A percentile compares a stretch with the other conserved stretches of the same genome.
These are phyloP conservation scores for Therioaphis trifolii DNA, from an alignment of 2,888 invertebrate species.

Conservation along the genomic window DNA sequence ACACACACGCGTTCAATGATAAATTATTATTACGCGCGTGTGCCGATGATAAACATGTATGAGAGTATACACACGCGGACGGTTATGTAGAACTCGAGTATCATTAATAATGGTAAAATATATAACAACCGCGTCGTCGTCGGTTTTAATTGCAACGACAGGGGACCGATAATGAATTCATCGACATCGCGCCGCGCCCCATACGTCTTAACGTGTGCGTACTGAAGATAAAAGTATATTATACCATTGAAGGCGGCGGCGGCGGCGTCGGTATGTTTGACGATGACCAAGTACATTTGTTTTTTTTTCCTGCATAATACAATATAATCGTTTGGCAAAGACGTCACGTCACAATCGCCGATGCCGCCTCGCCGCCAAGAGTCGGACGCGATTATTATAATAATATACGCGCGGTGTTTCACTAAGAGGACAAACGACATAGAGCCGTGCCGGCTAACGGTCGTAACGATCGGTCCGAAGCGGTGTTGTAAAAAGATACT, in stretches of 20 bases:
- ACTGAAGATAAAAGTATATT: not conserved
- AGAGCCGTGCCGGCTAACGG: too few species aligned
- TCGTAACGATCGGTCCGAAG: too few species aligned
- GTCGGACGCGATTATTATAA: too few species aligned
- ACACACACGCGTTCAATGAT: not conserved
- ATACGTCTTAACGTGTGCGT: not conserved
- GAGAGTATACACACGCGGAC: too few species aligned
- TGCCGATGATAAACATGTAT: not conserved
- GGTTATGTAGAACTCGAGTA: slow-evolving; percentile 11
- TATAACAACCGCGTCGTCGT: not conserved
- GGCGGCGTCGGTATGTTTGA: slow-evolving; percentile 17
- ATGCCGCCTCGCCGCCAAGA: too few species aligned
- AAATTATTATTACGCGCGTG: not conserved
- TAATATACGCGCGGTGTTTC: too few species aligned
- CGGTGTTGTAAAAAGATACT: too few species aligned
- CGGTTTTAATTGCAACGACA: slow-evolving; percentile 37
- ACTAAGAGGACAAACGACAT: too few species aligned
- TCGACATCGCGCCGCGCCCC: slow-evolving; percentile 1
- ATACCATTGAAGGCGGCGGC: not conserved
- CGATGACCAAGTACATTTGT: not conserved
- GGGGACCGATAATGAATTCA: slow-evolving; percentile 7
- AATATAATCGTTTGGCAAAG: too few species aligned
- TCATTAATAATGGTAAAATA: not conserved
- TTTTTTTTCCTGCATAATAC: too few species aligned
- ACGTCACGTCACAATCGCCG: too few species aligned